phyloP scores from a whole-genome alignment of 2,888 invertebrate species.

The Sminthurinus aureus region DNA sequence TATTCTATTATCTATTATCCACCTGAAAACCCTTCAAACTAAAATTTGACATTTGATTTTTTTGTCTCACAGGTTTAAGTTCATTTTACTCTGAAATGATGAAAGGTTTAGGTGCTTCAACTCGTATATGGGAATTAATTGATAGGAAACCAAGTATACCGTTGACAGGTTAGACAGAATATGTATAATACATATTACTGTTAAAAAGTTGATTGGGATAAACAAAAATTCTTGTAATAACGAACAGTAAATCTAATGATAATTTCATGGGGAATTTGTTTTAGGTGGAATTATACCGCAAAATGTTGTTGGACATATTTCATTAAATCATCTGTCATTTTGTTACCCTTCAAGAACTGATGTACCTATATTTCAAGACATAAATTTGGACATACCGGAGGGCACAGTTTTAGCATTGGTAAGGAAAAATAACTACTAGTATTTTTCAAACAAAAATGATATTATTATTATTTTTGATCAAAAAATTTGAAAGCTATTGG shows the following conservation, averaged over 20 bases:
- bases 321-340: constrained; percentile 77
- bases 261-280: constrained; percentile 40
- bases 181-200: too few relatives aligned
- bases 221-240: background rate
- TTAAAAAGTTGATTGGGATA: too few relatives aligned
- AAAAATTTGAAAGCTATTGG: too few relatives aligned
- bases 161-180: constrained; percentile 68
- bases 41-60: too few relatives aligned
- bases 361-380: constrained; percentile 70
- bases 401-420: constrained; percentile 83
- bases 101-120: constrained; percentile 90
- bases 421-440: constrained; percentile 70
- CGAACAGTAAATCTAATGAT: constrained; percentile 7
- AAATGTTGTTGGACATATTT: constrained; percentile 74
- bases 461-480: background rate
- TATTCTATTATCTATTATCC: too few relatives aligned
- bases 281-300: constrained; percentile 72
- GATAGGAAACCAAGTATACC: constrained; percentile 83
- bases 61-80: constrained; percentile 78
- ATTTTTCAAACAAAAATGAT: background rate
- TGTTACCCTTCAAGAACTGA: constrained; percentile 74
- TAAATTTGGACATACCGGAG: constrained; percentile 73
- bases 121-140: constrained; percentile 87
- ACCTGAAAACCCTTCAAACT: too few relatives aligned
- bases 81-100: constrained; percentile 94